These are phyloP conservation scores for Alligator mississippiensis DNA, from an alignment of 2,113 vertebrate species.

Conservation along the genomic window DNA sequence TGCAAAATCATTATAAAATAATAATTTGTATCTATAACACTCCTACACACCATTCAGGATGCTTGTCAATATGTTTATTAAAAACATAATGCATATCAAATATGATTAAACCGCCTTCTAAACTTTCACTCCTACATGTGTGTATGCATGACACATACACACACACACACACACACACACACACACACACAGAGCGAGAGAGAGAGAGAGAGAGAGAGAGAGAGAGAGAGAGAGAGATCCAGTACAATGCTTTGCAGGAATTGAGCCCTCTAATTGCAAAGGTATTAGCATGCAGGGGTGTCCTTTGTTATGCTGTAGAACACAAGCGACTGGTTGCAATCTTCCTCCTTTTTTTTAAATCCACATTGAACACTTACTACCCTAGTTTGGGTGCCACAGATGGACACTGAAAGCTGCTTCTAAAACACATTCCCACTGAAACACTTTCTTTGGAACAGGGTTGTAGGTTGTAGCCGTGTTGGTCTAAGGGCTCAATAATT, in stretches of 20 bases:
- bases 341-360: neutral
- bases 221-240: neutral
- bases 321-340: neutral
- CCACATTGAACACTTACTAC: accelerated
- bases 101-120: neutral
- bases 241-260: neutral
- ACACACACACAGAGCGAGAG: neutral
- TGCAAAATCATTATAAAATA: neutral
- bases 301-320: neutral
- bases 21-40: neutral
- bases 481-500: no score
- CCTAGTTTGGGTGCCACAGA: neutral
- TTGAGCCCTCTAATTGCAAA: neutral
- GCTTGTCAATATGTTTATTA: neutral
- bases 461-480: no score
- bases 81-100: neutral
- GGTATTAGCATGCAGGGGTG: neutral
- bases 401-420: neutral
- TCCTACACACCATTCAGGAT: neutral
- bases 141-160: neutral
- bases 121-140: accelerated
- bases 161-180: neutral
- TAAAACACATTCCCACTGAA: neutral
- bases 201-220: neutral
- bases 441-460: neutral